Evolutionary conservation across 1,140 invertebrate genomes (phyloP), one percentile per base, ranked within the genome.

Genomic region (Trichomalopsis sarcophagae): DNA sequence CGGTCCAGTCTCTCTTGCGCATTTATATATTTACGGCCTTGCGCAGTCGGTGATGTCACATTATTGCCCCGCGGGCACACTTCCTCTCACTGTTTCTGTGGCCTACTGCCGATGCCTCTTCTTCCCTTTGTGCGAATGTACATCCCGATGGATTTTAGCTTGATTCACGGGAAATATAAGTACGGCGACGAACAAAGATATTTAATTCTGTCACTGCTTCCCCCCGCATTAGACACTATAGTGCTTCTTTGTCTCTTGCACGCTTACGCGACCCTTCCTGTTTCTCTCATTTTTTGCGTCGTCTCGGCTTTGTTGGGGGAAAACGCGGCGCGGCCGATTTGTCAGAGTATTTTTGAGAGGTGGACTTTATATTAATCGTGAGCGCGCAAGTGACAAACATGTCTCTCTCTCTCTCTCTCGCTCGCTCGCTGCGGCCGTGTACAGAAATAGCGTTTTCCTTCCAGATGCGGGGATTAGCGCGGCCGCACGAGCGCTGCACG

Each of bases 331-430:
- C 21, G 2, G 23, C 10, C 68, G 68, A 77, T 77, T 77, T 77
- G 75, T 77, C 75, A 77, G 47, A 10, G 75, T 21, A 77, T 77
- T 77, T 77, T 77, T 77, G 40, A 77, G 40, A 77, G 75, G 40
- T 77, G 75, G 40, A 77, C 75, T 77, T 77, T 55, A 77, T 77
- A 77, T 77, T 77, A 77, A 77, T 77, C 75, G 75, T 47, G 75
- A 47, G 75, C 75, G 40, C 75, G 75, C 75, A 55, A 55, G 75
- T 77, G 75, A 55, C 75, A 55, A 77, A 77, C 47, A 21, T 30
- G 44, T 44, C 21, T 55, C 75, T 23, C 75, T 10, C 44, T 9
- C 44, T 27, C 44, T 9, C 44, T 2, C 44, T 27, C 44, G 33
- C 75, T 50, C 47, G 36, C 47, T 50, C 36, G 40, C 21, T n/a